Percentiles rank a stretch among this genome's conserved stretches.
Evolutionary conservation across 2,113 vertebrate species (phyloP).

Genomic region (Athene noctua): DNA sequence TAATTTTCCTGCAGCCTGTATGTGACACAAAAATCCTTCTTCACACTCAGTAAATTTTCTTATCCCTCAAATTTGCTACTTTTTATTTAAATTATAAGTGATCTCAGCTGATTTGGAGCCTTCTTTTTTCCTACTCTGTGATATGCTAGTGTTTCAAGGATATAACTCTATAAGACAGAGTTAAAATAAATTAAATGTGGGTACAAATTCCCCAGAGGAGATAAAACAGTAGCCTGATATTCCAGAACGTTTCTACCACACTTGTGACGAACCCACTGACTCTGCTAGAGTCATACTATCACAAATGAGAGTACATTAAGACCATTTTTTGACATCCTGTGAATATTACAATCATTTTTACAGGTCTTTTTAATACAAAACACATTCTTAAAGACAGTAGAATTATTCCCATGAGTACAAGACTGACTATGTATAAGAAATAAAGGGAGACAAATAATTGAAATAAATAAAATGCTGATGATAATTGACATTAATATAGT

Average conservation of each 20-base stretch:
- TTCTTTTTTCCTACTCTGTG: neutral
- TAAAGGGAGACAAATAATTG: neutral
- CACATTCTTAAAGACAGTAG: neutral
- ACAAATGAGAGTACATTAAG: neutral
- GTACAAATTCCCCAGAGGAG: neutral
- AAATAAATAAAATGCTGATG: neutral
- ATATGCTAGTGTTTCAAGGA: neutral
- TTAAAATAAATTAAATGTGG: neutral
- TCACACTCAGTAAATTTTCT: neutral
- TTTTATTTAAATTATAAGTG: neutral
- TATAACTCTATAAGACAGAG: neutral
- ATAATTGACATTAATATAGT: neutral
- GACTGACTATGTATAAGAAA: neutral
- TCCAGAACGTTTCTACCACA: neutral
- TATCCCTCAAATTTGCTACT: neutral
- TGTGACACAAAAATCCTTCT: neutral
- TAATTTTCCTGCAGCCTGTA: neutral
- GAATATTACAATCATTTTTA: neutral
- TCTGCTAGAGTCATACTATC: neutral
- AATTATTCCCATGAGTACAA: neutral
- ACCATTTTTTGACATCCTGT: neutral
- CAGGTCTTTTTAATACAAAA: neutral
- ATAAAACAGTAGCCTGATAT: neutral
- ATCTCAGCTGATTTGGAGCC: neutral
- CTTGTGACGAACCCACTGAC: neutral